Evolutionary conservation across 2,797 vertebrate genomes (phyloP), one percentile per base, ranked within the genome.

Genomic region (Danio tinwini): DNA sequence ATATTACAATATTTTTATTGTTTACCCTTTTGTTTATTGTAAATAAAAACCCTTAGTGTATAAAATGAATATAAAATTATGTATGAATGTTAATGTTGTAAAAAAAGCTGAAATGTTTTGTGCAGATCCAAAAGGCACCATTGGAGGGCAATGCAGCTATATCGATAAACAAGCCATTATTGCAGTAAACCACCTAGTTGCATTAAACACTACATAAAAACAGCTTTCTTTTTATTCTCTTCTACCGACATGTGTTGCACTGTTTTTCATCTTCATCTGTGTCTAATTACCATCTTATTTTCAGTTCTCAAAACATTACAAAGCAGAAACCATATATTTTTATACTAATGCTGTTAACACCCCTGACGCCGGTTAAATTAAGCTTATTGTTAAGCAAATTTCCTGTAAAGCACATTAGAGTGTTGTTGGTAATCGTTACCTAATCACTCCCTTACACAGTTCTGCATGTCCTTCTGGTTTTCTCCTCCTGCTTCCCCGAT

Each of bases 391-490:
- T 52, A 8, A 68, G 19, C 53, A 67, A 64, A 59, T 76, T 61
- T 79, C 40, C 47, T 74, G 61, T 61, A 16, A 70, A 50, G 58
- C 29, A 45, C 40, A 19, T 5, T 6, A 17, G 58, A 12, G 11
- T 37, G 71, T 47, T 71, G 37, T 59, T 74, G 45, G 77, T 76
- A 68, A 53, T 37, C 65, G 45, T 79, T 55, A 70, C 13, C 29
- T 65, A 63, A 21, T 39, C 59, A 74, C 44, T 21, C 52, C 14
- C 6, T 69, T 45, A 45, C 74, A 67, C 21, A n/a, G 37, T 61
- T 40, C 85, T 84, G 85, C 87, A 86, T 85, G 87, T 87, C 74
- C 73, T 17, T 37, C 55, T 74, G 19, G n/a, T 52, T 68, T 50
- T 78, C 37, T 81, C 74, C 53, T 42, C 40, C 61, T 17, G 58